Conservation (phyloP, 2,797 vertebrate species). For the Anabacerthia variegaticeps region DNA sequence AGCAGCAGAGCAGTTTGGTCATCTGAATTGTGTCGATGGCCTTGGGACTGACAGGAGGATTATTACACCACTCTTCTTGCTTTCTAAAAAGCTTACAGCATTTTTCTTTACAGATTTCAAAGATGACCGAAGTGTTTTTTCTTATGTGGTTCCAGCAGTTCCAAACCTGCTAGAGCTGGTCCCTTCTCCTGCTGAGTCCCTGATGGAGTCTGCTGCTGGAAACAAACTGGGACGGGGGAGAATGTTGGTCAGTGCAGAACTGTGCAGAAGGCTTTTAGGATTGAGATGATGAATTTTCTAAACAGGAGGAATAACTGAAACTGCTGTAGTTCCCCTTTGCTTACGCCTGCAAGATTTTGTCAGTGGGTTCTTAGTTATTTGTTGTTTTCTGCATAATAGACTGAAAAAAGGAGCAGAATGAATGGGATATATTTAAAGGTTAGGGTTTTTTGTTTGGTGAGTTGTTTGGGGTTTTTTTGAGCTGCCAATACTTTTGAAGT, state of each 20-base stretch:
- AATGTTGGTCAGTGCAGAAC: background rate
- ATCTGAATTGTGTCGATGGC: background rate
- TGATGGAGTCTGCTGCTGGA: background rate
- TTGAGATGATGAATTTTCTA: background rate
- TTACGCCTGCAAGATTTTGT: conserved; percentile 4
- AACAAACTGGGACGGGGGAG: background rate
- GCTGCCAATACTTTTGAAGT: background rate
- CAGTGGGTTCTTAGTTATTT: background rate
- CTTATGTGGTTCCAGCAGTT: fast-evolving
- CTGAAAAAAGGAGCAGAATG: background rate
- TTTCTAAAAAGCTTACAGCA: conserved; percentile 12
- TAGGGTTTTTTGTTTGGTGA: background rate
- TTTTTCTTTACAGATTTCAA: conserved; percentile 3
- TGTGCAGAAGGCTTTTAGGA: background rate
- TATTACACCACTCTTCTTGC: background rate
- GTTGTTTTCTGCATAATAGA: background rate
- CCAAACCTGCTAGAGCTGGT: background rate
- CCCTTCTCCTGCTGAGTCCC: background rate
- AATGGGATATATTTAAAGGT: background rate
- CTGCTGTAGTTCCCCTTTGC: background rate
- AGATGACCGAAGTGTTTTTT: background rate
- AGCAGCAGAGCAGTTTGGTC: background rate
- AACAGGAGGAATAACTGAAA: background rate
- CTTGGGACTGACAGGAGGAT: background rate
- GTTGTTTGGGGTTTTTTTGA: background rate